phyloP scores from a whole-genome alignment of 2,113 vertebrate species.

The Spermophilus dauricus region DNA sequence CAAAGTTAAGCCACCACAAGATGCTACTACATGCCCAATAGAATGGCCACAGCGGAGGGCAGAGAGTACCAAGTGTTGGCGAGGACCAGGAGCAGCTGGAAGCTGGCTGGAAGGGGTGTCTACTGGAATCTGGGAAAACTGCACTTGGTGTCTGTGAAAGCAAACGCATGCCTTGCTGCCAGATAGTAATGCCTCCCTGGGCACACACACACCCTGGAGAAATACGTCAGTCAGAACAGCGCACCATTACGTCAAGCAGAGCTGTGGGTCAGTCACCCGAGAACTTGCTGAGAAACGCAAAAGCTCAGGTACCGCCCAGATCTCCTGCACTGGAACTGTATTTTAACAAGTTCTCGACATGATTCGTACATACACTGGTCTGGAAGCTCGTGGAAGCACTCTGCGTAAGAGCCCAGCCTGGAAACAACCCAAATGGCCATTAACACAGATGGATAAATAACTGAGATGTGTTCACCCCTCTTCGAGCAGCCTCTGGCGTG shows the following conservation, averaged over 20 bases:
- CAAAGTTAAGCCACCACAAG: background rate
- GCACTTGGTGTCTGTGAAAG: background rate
- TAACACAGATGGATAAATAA: conserved; percentile 55
- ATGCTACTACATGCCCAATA: background rate
- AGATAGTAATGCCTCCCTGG: background rate
- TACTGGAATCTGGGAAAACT: background rate
- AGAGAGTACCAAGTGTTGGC: background rate
- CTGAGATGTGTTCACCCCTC: background rate
- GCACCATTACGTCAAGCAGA: background rate
- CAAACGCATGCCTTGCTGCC: background rate
- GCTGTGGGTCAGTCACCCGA: background rate
- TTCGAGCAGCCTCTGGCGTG: background rate
- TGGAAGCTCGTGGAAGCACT: conserved; percentile 20
- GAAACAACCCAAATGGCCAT: conserved; percentile 68
- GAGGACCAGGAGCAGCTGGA: background rate
- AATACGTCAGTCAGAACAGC: background rate
- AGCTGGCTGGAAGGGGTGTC: background rate
- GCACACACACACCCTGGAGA: background rate
- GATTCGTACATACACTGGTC: conserved; percentile 41
- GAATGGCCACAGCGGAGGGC: background rate
- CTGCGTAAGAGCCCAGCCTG: conserved; percentile 54
- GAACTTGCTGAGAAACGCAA: background rate
- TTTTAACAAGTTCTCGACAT: background rate
- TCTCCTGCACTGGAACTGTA: background rate
- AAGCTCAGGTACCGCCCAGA: background rate